Evolutionary conservation across 2,797 vertebrate species (phyloP).

Genomic region (Distichodus sexfasciatus): DNA sequence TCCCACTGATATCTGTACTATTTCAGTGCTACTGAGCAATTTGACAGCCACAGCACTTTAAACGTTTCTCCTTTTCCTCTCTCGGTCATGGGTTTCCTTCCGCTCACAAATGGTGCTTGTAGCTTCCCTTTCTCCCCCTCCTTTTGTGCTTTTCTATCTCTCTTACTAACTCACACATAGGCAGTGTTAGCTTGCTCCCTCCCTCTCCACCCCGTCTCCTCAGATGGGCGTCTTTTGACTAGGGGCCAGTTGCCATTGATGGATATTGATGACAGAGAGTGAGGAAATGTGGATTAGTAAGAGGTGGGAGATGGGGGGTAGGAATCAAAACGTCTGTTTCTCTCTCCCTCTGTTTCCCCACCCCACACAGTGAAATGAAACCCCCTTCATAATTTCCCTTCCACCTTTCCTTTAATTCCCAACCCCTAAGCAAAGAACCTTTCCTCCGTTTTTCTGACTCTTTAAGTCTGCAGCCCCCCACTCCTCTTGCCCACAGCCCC

Average conservation of each 20-base stretch:
- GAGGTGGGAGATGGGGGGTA: conserved; percentile 68
- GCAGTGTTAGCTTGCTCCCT: conserved; percentile 29
- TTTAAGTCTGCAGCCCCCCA: conserved; percentile 25
- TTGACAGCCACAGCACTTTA: not conserved
- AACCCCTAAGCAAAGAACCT: conserved; percentile 24
- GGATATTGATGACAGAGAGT: conserved; percentile 74
- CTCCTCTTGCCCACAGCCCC: conserved; percentile 26
- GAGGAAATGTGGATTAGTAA: conserved; percentile 70
- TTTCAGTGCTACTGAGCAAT: not conserved
- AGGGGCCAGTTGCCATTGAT: conserved; percentile 69
- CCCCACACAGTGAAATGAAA: not conserved
- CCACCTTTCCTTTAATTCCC: conserved; percentile 41
- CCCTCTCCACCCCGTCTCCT: conserved; percentile 14
- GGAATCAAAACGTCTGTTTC: conserved; percentile 36
- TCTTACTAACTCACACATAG: too few species aligned
- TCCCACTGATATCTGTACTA: conserved; percentile 15
- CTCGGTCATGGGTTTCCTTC: conserved; percentile 38
- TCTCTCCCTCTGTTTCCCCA: not conserved
- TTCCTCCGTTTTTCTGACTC: conserved; percentile 33
- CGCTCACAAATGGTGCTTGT: conserved; percentile 39
- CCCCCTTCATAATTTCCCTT: conserved; percentile 12
- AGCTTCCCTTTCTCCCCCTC: conserved; percentile 27
- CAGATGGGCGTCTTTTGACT: conserved; percentile 51
- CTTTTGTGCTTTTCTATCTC: conserved; percentile 18
- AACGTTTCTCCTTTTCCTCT: conserved; percentile 10